These are phyloP conservation scores for Tridacna crocea DNA, from an alignment of 2,888 invertebrate species.

Conservation along the genomic window DNA sequence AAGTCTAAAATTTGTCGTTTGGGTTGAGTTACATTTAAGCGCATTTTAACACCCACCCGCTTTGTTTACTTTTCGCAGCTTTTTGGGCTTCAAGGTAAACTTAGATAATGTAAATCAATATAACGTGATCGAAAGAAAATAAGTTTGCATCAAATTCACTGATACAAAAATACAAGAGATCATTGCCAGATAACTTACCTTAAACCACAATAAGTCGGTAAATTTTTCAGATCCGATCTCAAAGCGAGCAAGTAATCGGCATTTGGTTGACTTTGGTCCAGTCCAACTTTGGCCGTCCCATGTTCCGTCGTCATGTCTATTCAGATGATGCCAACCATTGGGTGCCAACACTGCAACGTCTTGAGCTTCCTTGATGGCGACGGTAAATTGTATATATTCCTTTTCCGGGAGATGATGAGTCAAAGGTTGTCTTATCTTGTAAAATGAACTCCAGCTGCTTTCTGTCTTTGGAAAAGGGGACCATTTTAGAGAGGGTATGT, in stretches of 20 bases:
- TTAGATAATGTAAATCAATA: no score
- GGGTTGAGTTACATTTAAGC: no score
- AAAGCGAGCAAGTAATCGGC: conserved; percentile 49
- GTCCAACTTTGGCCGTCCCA: conserved; percentile 55
- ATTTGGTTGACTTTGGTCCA: conserved; percentile 54
- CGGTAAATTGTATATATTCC: conserved; percentile 39
- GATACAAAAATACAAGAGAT: no score
- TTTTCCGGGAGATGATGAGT: conserved; percentile 48
- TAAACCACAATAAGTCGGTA: conserved; percentile 55
- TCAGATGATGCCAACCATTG: conserved; percentile 58
- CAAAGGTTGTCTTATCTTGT: conserved; percentile 47
- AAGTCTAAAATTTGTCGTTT: no score
- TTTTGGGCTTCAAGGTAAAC: no score
- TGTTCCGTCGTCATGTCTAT: conserved; percentile 22
- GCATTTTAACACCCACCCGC: no score
- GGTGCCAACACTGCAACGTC: conserved; percentile 54
- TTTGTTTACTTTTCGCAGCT: no score
- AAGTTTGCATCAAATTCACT: no score
- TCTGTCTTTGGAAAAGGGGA: conserved; percentile 51
- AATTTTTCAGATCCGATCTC: conserved; percentile 54
- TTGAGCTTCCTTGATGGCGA: conserved; percentile 44
- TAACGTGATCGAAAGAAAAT: no score
- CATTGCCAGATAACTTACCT: conserved; percentile 29
- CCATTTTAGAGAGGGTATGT: conserved; percentile 52
- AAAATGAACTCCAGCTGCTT: conserved; percentile 46